Evolutionary conservation across 1,140 invertebrate genomes (phyloP).

Genomic region (Atta colombica): DNA sequence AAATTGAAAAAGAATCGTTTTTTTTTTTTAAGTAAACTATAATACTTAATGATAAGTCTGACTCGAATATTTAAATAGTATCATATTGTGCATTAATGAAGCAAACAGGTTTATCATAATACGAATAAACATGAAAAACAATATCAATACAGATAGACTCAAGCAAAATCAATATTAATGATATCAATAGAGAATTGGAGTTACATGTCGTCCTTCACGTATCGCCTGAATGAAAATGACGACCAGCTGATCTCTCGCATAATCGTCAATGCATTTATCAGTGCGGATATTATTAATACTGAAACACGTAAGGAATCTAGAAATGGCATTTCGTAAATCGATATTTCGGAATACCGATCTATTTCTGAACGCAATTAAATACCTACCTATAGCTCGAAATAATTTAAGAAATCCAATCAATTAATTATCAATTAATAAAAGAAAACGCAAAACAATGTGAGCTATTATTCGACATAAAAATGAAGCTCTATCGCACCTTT

Average conservation of each 20-base stretch:
- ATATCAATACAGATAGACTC: not conserved
- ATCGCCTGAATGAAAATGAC: constrained; percentile 1
- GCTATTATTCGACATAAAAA: not conserved
- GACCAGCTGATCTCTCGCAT: not conserved
- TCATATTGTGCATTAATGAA: not conserved
- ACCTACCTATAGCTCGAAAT: not conserved
- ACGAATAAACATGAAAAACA: not conserved
- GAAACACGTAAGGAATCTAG: not conserved
- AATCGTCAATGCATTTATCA: not conserved
- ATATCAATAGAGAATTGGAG: not conserved
- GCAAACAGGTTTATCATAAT: not conserved
- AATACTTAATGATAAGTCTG: not conserved
- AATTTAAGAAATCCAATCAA: not conserved
- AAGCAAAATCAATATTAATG: constrained; percentile 4
- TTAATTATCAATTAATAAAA: not conserved
- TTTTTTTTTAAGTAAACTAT: not conserved
- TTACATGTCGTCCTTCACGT: not conserved
- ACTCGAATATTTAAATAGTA: not conserved
- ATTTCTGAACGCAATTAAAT: not conserved
- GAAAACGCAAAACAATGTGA: not conserved
- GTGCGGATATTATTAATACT: not conserved
- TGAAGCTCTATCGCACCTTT: not conserved
- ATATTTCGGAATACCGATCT: not conserved
- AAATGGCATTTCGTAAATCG: not conserved
- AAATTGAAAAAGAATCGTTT: not conserved